phyloP scores from a whole-genome alignment of 2,797 vertebrate genomes.

The Podarcis siculus region DNA sequence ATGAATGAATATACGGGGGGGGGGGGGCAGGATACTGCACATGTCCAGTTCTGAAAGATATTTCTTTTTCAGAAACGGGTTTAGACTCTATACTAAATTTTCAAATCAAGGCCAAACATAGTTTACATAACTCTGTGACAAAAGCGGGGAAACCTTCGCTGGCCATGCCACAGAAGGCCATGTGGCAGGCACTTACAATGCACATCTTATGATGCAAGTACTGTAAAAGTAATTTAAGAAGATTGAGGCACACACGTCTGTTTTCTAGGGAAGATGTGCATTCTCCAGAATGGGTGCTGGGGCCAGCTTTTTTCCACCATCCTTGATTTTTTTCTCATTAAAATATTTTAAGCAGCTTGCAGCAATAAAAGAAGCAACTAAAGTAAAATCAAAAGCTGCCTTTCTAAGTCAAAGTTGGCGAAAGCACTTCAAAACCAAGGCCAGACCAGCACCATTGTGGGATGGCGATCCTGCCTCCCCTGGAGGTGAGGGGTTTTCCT shows the following conservation, averaged over 20 bases:
- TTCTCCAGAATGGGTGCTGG: background rate
- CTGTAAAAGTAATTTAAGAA: background rate
- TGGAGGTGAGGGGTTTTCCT: no score
- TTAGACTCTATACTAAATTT: background rate
- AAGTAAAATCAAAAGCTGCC: background rate
- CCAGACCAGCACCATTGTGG: no score
- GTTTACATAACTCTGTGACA: background rate
- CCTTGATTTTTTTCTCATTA: background rate
- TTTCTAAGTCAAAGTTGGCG: no score
- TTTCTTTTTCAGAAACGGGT: background rate
- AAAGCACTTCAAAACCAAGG: no score
- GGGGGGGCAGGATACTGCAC: background rate
- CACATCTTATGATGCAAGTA: no score
- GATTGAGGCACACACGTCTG: background rate
- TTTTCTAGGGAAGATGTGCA: background rate
- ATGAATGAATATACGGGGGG: background rate
- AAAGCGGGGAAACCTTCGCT: background rate
- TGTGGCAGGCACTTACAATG: no score
- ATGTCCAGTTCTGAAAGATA: background rate
- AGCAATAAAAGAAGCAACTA: background rate
- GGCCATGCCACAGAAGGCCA: background rate
- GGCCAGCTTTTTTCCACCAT: background rate
- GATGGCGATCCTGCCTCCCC: no score
- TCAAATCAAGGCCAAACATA: background rate
- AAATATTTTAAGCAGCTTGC: background rate